phyloP scores from a whole-genome alignment of 1,140 invertebrate species.

The Papilio aristodemus region DNA sequence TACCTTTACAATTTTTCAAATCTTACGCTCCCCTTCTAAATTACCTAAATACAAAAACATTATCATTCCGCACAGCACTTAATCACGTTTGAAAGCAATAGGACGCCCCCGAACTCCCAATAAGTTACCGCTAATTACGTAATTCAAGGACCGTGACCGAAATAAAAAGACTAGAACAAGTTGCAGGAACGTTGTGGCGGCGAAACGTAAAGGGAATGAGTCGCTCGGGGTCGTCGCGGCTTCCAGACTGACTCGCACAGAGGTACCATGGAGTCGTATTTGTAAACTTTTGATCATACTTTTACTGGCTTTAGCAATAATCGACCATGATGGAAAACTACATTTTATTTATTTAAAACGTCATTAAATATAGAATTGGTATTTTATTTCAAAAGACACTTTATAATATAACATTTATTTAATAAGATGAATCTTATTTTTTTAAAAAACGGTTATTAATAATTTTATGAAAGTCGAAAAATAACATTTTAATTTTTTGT shows the following conservation, averaged over 20 bases:
- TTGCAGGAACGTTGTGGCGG: slow-evolving; percentile 60
- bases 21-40: not conserved
- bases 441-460: not conserved
- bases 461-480: too few relatives aligned
- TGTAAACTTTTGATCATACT: too few relatives aligned
- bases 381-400: too few relatives aligned
- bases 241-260: slow-evolving; percentile 27
- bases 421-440: too few relatives aligned
- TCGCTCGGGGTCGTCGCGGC: slow-evolving; percentile 26
- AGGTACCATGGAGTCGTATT: slow-evolving; percentile 32
- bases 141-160: slow-evolving; percentile 74
- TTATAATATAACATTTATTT: too few relatives aligned
- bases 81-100: slow-evolving; percentile 60
- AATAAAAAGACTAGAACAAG: slow-evolving; percentile 70
- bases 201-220: slow-evolving; percentile 54
- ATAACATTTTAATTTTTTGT: too few relatives aligned
- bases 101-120: slow-evolving; percentile 56
- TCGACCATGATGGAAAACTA: too few relatives aligned
- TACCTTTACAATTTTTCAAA: slow-evolving; percentile 14
- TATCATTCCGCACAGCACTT: slow-evolving; percentile 50
- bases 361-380: too few relatives aligned
- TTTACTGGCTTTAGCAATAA: too few relatives aligned
- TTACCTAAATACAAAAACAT: slow-evolving; percentile 19
- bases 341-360: too few relatives aligned
- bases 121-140: slow-evolving; percentile 75